Evolutionary conservation across 2,113 vertebrate genomes (phyloP).

Genomic region (Pituophis catenifer): DNA sequence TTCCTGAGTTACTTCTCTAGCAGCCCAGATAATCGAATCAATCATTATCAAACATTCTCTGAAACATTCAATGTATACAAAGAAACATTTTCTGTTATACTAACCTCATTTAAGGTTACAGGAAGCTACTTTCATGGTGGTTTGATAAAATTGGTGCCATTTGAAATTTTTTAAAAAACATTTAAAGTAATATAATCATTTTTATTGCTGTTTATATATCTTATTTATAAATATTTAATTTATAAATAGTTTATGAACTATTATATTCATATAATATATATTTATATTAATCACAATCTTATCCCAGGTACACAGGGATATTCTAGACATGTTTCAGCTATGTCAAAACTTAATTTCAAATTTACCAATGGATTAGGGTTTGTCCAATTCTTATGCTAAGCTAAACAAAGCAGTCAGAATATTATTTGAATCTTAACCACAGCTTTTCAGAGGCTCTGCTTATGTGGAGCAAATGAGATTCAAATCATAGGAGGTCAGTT

Average conservation of each 20-base stretch:
- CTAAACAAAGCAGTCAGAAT: not conserved
- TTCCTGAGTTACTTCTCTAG: not conserved
- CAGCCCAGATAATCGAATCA: not conserved
- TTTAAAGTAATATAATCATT: not conserved
- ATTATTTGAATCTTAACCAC: not conserved
- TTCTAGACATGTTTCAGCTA: not conserved
- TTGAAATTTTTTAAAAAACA: not conserved
- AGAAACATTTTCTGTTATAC: not conserved
- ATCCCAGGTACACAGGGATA: not conserved
- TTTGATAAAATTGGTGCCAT: not conserved
- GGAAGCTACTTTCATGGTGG: not conserved
- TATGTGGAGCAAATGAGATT: not conserved
- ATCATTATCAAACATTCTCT: not conserved
- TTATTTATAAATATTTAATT: not conserved
- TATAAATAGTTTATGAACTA: not conserved
- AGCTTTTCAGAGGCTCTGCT: not conserved
- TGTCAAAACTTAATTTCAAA: not conserved
- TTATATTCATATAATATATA: no score
- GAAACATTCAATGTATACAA: not conserved
- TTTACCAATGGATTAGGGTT: not conserved
- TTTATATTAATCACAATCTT: not conserved
- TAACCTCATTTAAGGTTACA: not conserved
- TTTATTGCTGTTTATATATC: not conserved
- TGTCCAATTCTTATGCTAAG: not conserved
- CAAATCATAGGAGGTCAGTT: not conserved